phyloP scores from a whole-genome alignment of 1,140 invertebrate genomes.

The Adoxophyes honmai region DNA sequence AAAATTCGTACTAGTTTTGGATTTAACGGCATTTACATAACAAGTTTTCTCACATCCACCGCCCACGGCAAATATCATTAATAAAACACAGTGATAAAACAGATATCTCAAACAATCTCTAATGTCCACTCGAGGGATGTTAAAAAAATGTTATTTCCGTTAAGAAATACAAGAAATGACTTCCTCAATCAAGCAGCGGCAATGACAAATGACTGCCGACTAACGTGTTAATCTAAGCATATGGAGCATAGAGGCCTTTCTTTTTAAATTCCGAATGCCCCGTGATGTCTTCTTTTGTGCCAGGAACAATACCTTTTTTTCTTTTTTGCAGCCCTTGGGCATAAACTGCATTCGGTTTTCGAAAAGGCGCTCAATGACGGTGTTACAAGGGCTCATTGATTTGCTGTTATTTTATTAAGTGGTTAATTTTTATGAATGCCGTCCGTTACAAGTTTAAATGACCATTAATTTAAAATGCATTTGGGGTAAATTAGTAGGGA shows the following conservation, averaged over 20 bases:
- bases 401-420: constrained; percentile 56
- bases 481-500: constrained; percentile 17
- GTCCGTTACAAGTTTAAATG: constrained; percentile 29
- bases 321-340: constrained; percentile 59
- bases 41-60: too few species aligned
- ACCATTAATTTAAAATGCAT: constrained; percentile 32
- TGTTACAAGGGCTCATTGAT: constrained; percentile 55
- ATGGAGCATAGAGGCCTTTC: constrained; percentile 65
- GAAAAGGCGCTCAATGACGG: constrained; percentile 49
- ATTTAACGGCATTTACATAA: too few species aligned
- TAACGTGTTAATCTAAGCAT: constrained; percentile 70
- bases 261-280: constrained; percentile 52
- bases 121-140: constrained; percentile 52
- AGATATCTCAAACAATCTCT: constrained; percentile 49
- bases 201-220: constrained; percentile 67
- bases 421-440: constrained; percentile 44
- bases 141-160: constrained; percentile 72
- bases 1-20: too few species aligned
- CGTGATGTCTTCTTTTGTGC: constrained; percentile 72
- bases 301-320: constrained; percentile 59
- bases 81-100: constrained; percentile 37
- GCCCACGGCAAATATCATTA: too few species aligned
- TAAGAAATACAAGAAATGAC: constrained; percentile 65
- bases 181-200: constrained; percentile 69
- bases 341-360: constrained; percentile 54